Evolutionary conservation across 2,113 vertebrate genomes (phyloP), one percentile per base, ranked within the genome.

Genomic region (Phainopepla nitens): DNA sequence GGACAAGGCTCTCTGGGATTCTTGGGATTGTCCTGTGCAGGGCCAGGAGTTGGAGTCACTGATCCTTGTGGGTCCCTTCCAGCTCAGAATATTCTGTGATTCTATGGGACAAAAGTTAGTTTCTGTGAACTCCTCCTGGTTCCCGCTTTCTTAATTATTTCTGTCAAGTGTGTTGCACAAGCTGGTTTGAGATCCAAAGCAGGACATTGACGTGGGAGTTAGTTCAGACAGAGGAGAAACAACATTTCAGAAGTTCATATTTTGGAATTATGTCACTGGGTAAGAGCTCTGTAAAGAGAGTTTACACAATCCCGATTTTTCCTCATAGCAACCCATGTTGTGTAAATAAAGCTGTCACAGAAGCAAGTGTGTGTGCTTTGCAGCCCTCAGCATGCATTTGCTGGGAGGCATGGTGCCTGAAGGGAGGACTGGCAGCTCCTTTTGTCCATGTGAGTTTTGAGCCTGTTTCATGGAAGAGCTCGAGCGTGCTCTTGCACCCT

Each of bases 301-400:
- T 96, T 93, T 96, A 69, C 36, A 72, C 83, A 93, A 57, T 33
- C n/a, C 28, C 18, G 45, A 17, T 60, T 95, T 93, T 90, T 89
- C 36, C 69, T 89, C 90, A 39, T 96, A 78, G 96, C 96, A 97
- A 93, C 93, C n/a, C 45, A 2, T 72, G 83, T 71, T 96, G 54
- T 79, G 91, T 96, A 92, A 96, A 92, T 94, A 95, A 93, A 96
- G 41, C 49, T n/a, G 10, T n/a, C 56, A 60, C 36, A 87, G 88
- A 36, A 89, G 60, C 44, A 17, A 86, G 31, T 25, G 27, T 47
- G 44, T 77, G 50, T 33, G 35, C 57, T 75, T 56, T 80, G 71
- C 56, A 70, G 60, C 27, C 47, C 3, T 9, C 24, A 3, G 47
- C 5, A 0, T 39, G 35, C 18, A 0, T 53, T 62, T 65, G 11